A percentile compares a stretch with the other conserved stretches of the same genome.
Conservation (phyloP, 2,113 vertebrate genomes). For the Vulpes lagopus region DNA sequence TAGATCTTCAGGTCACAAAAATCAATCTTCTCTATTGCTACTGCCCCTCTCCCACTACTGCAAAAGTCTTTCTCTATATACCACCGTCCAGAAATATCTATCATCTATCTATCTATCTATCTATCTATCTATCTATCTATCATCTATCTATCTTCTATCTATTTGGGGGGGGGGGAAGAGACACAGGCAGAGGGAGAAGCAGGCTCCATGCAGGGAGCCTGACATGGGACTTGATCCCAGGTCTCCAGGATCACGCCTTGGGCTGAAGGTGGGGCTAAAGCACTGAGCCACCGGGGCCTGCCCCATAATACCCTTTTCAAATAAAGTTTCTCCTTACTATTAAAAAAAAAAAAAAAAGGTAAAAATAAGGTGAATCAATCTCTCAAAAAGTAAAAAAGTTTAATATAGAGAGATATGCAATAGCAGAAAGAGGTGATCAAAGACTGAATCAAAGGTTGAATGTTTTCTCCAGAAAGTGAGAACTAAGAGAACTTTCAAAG, state of each 20-base stretch:
- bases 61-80: not conserved
- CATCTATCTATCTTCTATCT: too few relatives aligned
- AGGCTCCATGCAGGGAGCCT: too few relatives aligned
- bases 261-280: too few relatives aligned
- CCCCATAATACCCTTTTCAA: not conserved
- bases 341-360: not conserved
- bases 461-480: slow-evolving; percentile 31
- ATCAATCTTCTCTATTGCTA: not conserved
- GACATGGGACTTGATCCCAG: too few relatives aligned
- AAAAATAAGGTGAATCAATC: not conserved
- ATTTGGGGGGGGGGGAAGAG: too few relatives aligned
- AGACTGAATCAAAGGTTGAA: not conserved
- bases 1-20: not conserved
- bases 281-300: too few relatives aligned
- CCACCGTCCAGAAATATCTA: too few relatives aligned
- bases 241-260: too few relatives aligned
- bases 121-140: too few relatives aligned
- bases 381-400: not conserved
- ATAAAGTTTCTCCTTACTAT: not conserved
- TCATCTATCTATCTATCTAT: too few relatives aligned
- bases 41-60: not conserved
- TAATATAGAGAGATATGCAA: not conserved
- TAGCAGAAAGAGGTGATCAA: not conserved
- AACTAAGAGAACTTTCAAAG: slow-evolving; percentile 17
- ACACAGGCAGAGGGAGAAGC: too few relatives aligned